Percentiles rank a stretch among this genome's conserved stretches.
phyloP scores from a whole-genome alignment of 2,113 vertebrate genomes.

The Calypte anna region DNA sequence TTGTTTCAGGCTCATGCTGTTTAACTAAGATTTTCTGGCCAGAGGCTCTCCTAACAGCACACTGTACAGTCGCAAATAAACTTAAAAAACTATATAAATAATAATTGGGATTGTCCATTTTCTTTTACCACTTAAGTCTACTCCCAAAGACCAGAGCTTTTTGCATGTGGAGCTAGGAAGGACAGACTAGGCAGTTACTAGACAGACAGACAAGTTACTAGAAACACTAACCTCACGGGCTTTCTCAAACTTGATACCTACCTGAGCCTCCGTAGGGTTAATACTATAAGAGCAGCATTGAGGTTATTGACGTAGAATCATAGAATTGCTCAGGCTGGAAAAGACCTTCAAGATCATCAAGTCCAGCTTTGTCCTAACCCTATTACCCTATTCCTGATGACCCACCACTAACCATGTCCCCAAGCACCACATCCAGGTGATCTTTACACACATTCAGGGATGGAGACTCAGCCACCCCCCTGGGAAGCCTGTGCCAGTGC shows the following conservation, averaged over 20 bases:
- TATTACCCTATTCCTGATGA: too few relatives aligned
- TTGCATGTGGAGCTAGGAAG: not conserved
- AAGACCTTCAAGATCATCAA: too few relatives aligned
- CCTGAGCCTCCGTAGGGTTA: not conserved
- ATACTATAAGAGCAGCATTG: not conserved
- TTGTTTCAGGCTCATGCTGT: conserved; percentile 38
- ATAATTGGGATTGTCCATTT: not conserved
- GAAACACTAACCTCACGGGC: not conserved
- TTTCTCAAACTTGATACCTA: not conserved
- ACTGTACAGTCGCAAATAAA: not conserved
- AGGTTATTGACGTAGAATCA: not conserved
- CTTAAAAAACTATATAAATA: conserved; percentile 1
- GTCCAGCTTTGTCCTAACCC: too few relatives aligned
- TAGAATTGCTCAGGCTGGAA: too few relatives aligned
- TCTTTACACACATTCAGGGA: too few relatives aligned
- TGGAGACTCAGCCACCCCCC: too few relatives aligned
- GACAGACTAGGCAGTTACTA: not conserved
- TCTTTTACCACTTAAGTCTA: not conserved
- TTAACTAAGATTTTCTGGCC: conserved; percentile 39
- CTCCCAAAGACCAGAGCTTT: not conserved
- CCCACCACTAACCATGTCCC: too few relatives aligned
- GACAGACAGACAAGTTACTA: not conserved
- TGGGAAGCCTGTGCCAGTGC: too few relatives aligned
- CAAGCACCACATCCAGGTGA: too few relatives aligned
- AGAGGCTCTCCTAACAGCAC: not conserved